Evolutionary conservation across 2,888 invertebrate species (phyloP).

Genomic region (Drosophila mettleri): DNA sequence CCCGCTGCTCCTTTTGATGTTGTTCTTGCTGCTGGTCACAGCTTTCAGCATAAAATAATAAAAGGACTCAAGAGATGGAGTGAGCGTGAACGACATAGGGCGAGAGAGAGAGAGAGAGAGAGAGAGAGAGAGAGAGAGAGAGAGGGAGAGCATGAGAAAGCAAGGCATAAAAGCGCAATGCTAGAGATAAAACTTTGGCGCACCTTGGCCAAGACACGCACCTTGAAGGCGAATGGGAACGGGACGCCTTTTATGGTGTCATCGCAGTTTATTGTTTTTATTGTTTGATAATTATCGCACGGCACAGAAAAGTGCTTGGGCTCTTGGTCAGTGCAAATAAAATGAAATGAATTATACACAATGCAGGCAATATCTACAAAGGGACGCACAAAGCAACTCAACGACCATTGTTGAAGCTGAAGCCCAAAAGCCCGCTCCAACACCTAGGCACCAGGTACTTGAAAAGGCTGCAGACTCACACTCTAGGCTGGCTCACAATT

Average conservation of each 20-base stretch:
- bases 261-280: constrained; percentile 76
- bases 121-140: not conserved
- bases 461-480: not conserved
- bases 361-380: constrained; percentile 41
- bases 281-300: constrained; percentile 77
- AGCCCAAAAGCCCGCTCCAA: not conserved
- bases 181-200: constrained; percentile 70
- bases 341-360: constrained; percentile 56
- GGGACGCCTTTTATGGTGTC: constrained; percentile 64
- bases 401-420: constrained; percentile 37
- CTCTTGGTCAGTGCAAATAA: constrained; percentile 55
- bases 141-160: not conserved
- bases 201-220: constrained; percentile 49
- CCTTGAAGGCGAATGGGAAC: not conserved
- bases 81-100: not conserved
- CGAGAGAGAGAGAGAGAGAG: not conserved
- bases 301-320: constrained; percentile 57
- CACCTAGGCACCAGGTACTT: constrained; percentile 30
- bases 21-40: constrained; percentile 60
- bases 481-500: constrained; percentile 12
- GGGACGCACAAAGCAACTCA: constrained; percentile 37
- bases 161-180: constrained; percentile 40
- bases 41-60: constrained; percentile 51
- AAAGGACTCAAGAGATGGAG: constrained; percentile 11
- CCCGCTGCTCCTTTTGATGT: constrained; percentile 43